Base-by-base conservation (phyloP, 2,888 invertebrate genomes). In the Cantharis flavilabris region DNA sequence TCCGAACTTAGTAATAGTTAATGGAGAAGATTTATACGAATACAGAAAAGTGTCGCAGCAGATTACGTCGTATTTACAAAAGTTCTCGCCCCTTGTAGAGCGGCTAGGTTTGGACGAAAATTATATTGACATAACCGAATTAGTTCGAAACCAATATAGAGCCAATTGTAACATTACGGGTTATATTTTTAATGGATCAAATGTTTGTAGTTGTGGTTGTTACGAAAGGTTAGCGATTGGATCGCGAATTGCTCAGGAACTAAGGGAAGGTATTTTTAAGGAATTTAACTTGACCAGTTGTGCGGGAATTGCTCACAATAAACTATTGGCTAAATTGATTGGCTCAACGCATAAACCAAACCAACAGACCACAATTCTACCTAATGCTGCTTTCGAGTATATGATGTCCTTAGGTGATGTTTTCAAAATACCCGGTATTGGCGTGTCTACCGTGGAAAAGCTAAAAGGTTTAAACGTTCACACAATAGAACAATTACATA, bases 51-150 rank as follows among this genome's bases (percentile, higher is more conserved):
- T 93, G 87, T 96, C 96, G 2, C 92, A 93, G 81, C 93, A 94
- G 88, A 93, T 96, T 79, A 94, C 94, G 81, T 91, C 92, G 77
- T 88, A 94, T 78, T 88, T 96, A 79, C 92, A 93, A 81, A 92
- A 91, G 83, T 96, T 93, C 89, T 94, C 94, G 76, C 91, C 92
- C 71, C 88, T 92, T 70, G 95, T 96, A 0, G 96, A 97, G 87
- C 92, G 95, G 84, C 89, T 96, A 73, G 96, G 96, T 13, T 91
- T 96, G 85, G 96, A 97, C 88, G 97, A 97, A 87, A 96, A 95
- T 86, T 96, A 91, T 87, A 89, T 96, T 83, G 96, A 97, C 89
- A 93, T 96, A 80, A 93, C 95, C 80, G 90, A 92, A 76, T 85
- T 94, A 84, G 92, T 94, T 67, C 89, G 90, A 80, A 89, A 90